These are phyloP conservation scores for Manacus vitellinus DNA, from an alignment of 2,113 vertebrate species.

Conservation along the genomic window DNA sequence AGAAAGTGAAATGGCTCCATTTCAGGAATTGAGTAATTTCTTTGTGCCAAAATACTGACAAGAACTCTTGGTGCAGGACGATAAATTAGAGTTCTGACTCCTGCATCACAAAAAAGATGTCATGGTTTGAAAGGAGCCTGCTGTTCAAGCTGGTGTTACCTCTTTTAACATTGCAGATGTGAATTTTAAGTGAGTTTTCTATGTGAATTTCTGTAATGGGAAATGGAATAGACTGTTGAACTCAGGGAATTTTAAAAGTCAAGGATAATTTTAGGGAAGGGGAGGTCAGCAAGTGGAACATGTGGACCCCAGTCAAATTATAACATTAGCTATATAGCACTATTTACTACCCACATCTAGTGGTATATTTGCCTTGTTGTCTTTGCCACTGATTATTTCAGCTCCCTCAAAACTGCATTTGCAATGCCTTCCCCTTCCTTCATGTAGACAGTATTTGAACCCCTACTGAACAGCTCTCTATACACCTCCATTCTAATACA, in stretches of 20 bases:
- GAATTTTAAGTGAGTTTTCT: not conserved
- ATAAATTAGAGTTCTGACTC: constrained; percentile 17
- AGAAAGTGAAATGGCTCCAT: constrained; percentile 35
- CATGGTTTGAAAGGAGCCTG: not conserved
- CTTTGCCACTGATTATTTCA: not conserved
- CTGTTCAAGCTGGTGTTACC: not conserved
- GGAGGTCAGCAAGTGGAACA: not conserved
- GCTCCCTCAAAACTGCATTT: not conserved
- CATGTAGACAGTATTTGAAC: not conserved
- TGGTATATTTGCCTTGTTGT: not conserved
- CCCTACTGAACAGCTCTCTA: not conserved
- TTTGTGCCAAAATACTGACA: constrained; percentile 24
- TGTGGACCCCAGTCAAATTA: not conserved
- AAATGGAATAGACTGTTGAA: not conserved
- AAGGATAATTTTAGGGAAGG: not conserved
- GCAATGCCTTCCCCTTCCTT: not conserved
- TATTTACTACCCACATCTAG: not conserved
- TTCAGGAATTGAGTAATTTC: constrained; percentile 42
- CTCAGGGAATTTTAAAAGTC: not conserved
- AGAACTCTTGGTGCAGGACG: not conserved
- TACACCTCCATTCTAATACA: not conserved
- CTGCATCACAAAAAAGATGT: not conserved
- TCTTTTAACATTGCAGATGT: not conserved
- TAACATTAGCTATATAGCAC: not conserved
- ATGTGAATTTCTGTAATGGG: not conserved